Evolutionary conservation across 2,797 vertebrate genomes (phyloP).

Genomic region (Tapirus indicus): DNA sequence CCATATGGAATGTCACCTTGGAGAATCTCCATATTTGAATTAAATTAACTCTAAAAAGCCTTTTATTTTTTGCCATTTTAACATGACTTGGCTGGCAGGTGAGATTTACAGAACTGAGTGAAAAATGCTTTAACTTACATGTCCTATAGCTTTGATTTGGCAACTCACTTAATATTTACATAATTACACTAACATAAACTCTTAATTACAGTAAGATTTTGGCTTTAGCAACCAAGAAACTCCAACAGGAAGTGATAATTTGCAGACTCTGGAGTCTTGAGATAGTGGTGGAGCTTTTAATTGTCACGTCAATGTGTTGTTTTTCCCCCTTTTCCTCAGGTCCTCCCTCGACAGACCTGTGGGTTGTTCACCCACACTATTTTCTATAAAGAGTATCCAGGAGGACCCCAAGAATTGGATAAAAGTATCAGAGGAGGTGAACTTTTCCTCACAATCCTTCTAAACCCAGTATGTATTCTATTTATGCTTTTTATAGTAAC

Average conservation of each 20-base stretch:
- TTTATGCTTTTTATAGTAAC: not conserved
- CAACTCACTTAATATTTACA: not conserved
- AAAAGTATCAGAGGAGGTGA: conserved; percentile 98
- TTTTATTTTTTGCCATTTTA: not conserved
- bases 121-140: not conserved
- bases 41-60: conserved; percentile 11
- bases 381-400: conserved; percentile 99
- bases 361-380: conserved; percentile 99
- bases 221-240: not conserved
- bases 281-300: not conserved
- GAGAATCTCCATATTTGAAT: conserved; percentile 29
- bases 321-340: conserved; percentile 87
- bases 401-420: conserved; percentile 97
- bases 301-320: not conserved
- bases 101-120: not conserved
- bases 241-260: not conserved
- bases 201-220: not conserved
- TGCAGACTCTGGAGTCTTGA: not conserved
- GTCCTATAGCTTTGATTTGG: not conserved
- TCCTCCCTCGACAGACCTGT: conserved; percentile 98
- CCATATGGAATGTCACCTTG: fast-evolving
- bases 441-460: conserved; percentile 97
- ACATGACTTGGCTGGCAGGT: not conserved
- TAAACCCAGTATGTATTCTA: conserved; percentile 95
- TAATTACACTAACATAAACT: fast-evolving